Conservation (phyloP, 2,113 vertebrate species). For the Rissa tridactyla region DNA sequence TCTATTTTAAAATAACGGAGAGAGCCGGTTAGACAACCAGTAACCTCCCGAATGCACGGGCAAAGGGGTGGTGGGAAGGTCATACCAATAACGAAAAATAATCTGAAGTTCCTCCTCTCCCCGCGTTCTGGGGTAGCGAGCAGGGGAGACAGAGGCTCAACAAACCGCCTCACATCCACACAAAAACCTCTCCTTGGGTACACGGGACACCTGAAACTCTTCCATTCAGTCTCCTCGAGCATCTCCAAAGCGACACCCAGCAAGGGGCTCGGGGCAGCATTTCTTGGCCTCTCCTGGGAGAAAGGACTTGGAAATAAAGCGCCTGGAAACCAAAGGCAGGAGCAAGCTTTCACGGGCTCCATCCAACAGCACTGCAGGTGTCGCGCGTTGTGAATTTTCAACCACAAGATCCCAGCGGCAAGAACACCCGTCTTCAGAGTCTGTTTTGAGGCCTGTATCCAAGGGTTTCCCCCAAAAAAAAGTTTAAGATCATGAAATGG, state of each 20-base stretch:
- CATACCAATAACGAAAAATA: background rate
- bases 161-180: background rate
- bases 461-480: background rate
- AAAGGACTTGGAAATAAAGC: background rate
- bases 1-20: background rate
- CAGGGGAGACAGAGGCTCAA: background rate
- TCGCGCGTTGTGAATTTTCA: background rate
- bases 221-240: background rate
- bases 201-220: background rate
- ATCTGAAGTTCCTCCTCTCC: background rate
- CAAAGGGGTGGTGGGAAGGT: background rate
- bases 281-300: background rate
- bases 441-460: background rate
- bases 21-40: background rate
- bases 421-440: background rate
- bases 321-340: background rate
- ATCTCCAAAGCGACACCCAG: background rate
- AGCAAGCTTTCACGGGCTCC: background rate
- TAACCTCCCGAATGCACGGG: background rate
- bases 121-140: background rate
- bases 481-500: conserved; percentile 48
- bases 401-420: background rate
- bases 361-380: background rate
- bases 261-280: background rate
- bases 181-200: background rate